Evolutionary conservation across 2,113 vertebrate genomes (phyloP).

Genomic region (Rhea americana): DNA sequence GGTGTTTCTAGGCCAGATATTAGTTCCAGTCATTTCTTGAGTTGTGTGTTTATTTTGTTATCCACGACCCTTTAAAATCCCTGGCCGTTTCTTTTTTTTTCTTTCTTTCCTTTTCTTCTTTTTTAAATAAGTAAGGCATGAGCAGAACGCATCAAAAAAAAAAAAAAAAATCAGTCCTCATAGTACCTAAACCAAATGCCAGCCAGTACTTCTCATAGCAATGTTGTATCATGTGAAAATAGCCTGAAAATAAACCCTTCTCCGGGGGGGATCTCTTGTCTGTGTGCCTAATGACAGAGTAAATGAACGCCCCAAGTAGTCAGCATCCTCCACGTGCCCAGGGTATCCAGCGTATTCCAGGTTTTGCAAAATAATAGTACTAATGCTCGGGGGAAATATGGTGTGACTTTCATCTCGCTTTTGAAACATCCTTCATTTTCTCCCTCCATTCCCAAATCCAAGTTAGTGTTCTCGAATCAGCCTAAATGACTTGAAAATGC

Average conservation of each 20-base stretch:
- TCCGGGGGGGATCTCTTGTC: slow-evolving; percentile 35
- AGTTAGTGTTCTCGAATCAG: neutral
- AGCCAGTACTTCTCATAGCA: neutral
- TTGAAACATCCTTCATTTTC: slow-evolving; percentile 42
- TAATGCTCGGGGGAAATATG: slow-evolving; percentile 3
- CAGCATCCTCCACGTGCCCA: neutral
- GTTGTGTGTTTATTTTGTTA: slow-evolving; percentile 38
- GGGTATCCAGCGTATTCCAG: slow-evolving; percentile 14
- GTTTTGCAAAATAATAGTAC: slow-evolving; percentile 10
- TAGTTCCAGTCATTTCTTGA: slow-evolving; percentile 42
- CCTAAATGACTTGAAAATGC: slow-evolving; percentile 13
- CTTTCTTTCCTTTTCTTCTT: neutral
- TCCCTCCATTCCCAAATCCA: neutral
- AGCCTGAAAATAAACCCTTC: slow-evolving; percentile 5
- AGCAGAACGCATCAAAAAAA: neutral
- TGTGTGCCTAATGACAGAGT: slow-evolving; percentile 14
- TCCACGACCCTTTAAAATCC: neutral
- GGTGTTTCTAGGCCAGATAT: slow-evolving; percentile 40
- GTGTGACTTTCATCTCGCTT: slow-evolving; percentile 20
- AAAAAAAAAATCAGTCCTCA: neutral
- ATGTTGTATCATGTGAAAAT: neutral
- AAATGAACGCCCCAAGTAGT: slow-evolving; percentile 11
- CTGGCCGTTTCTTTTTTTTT: neutral
- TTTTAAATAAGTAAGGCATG: neutral
- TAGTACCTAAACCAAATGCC: slow-evolving; percentile 19